A percentile compares a stretch with the other conserved stretches of the same genome.
Conservation (phyloP, 2,797 vertebrate species). For the Lutra lutra region DNA sequence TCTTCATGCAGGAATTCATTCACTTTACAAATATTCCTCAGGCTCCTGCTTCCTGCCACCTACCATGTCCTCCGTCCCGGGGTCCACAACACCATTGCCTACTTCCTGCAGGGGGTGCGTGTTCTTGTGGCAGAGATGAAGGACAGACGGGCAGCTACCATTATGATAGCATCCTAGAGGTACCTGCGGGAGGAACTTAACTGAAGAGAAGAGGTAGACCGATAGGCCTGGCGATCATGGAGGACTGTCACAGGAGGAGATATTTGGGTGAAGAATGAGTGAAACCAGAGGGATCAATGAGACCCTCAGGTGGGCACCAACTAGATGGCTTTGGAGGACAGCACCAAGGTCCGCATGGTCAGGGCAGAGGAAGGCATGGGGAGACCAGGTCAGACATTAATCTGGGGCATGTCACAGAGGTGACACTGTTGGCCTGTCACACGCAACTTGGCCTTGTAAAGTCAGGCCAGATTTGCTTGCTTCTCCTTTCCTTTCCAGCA, state of each 20-base stretch:
- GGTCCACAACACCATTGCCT: not conserved
- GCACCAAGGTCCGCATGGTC: not conserved
- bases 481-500: not conserved
- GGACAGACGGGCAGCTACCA: not conserved
- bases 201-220: no score
- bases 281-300: not conserved
- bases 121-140: not conserved
- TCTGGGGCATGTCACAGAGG: fast-evolving
- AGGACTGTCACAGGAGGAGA: not conserved
- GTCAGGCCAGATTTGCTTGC: not conserved
- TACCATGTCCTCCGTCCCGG: not conserved
- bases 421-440: not conserved
- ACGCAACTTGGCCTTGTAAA: not conserved
- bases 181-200: not conserved
- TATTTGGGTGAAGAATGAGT: not conserved
- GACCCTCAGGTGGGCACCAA: no score
- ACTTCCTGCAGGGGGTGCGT: not conserved
- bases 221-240: not conserved
- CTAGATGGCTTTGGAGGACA: not conserved
- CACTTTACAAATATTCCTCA: constrained; percentile 22
- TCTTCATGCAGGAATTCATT: constrained; percentile 44
- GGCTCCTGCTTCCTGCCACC: not conserved
- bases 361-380: not conserved
- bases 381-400: not conserved
- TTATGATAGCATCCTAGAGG: not conserved